Evolutionary conservation across 2,797 vertebrate species (phyloP), one percentile per base, ranked within the genome.

Genomic region (Parotocinclus haroldoi): DNA sequence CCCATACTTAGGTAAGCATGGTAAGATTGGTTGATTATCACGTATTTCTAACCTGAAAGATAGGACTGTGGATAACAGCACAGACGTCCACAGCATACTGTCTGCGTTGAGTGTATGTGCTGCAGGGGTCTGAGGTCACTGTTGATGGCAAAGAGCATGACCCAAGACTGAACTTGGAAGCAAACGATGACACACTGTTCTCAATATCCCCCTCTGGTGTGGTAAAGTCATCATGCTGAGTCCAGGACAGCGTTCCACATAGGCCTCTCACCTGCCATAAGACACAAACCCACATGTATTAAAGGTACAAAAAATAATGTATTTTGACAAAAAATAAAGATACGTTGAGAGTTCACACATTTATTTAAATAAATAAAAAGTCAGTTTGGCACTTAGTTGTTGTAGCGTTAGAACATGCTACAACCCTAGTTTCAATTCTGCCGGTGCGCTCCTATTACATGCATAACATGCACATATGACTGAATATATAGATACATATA

Each of bases 221-320:
- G 71, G 87, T 90, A 75, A 98, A 98, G 69, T 98, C 95, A 0
- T 97, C 96, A 0, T 88, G 86, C 83, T 93, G 93, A 80, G 86
- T 93, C 91, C 95, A 93, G 45, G 88, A 95, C 74, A 93, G 88
- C 0, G 95, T 98, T 36, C 95, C 94, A 11, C 96, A 98, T 12
- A 98, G 84, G 1, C 95, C 95, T 0, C 90, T 92, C 7, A 98
- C 94, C 96, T 98, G 73, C 1, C 14, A 38, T 10, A 18, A 10
- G 37, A 9, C 5, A 75, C 17, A 70, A 3, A 58, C 9, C 82
- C 46, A 67, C 8, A 18, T 5, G 38, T 10, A 38, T 17, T 27
- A 52, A 17, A 38, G 12, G 14, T 19, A 12, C n/a, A n/a, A n/a
- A n/a, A n/a, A n/a, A n/a, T n/a, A n/a, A n/a, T n/a, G n/a, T n/a